These are phyloP conservation scores for Drosophila baimaii DNA, from an alignment of 1,140 invertebrate species.

Conservation along the genomic window DNA sequence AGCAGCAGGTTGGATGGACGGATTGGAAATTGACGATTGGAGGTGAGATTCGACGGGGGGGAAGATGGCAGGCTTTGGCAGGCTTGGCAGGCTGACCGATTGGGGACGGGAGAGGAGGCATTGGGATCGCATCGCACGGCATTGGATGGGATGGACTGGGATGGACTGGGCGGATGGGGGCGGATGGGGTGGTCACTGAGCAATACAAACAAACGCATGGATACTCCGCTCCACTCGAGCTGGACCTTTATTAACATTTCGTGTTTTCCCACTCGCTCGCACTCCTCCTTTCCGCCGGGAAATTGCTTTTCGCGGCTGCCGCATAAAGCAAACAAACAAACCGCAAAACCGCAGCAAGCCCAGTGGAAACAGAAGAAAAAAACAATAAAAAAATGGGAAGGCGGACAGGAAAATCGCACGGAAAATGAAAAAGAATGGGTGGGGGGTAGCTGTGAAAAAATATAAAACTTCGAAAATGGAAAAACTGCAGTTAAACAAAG, in stretches of 20 bases:
- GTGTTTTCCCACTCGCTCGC: slow-evolving; percentile 16
- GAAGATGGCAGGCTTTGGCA: too few relatives aligned
- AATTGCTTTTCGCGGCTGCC: slow-evolving; percentile 57
- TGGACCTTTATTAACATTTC: slow-evolving; percentile 65
- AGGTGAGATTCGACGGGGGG: neutral
- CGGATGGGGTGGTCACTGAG: slow-evolving; percentile 8
- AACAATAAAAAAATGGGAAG: slow-evolving; percentile 32
- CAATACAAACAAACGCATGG: slow-evolving; percentile 17
- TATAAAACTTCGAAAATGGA: slow-evolving; percentile 33
- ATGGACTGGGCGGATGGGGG: slow-evolving; percentile 2
- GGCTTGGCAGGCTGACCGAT: neutral
- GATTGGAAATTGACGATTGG: slow-evolving; percentile 8
- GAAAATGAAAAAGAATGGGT: slow-evolving; percentile 15
- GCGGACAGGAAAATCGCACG: slow-evolving; percentile 12
- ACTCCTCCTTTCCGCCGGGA: slow-evolving; percentile 27
- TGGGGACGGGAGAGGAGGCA: neutral
- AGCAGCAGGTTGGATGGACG: neutral
- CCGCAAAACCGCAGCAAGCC: slow-evolving; percentile 42
- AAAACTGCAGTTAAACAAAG: slow-evolving; percentile 44
- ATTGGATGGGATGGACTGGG: neutral
- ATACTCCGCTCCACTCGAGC: slow-evolving; percentile 10
- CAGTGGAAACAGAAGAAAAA: slow-evolving; percentile 2
- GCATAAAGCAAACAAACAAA: slow-evolving; percentile 64
- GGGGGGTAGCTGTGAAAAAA: neutral
- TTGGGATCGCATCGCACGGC: neutral